phyloP scores from a whole-genome alignment of 2,797 vertebrate species.

The Sternotherus odoratus region DNA sequence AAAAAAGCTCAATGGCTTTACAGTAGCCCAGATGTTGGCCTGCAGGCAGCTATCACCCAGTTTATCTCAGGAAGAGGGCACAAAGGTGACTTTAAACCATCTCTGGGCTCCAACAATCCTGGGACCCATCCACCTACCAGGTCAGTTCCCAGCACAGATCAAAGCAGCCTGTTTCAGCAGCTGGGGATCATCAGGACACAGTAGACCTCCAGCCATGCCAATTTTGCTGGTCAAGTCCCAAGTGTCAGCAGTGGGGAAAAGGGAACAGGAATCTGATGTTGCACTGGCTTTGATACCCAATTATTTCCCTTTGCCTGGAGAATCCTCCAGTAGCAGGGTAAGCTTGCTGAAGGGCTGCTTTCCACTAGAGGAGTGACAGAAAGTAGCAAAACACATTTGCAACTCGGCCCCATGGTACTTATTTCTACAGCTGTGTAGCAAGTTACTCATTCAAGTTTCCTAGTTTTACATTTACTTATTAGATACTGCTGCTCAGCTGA shows the following conservation, averaged over 20 bases:
- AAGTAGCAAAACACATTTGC: not conserved
- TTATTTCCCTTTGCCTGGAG: not conserved
- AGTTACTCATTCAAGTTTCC: not conserved
- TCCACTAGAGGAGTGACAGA: not conserved
- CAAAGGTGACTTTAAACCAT: not conserved
- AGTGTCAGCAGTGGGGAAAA: not conserved
- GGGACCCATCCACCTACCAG: not conserved
- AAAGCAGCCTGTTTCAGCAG: not conserved
- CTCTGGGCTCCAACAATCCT: not conserved
- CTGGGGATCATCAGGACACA: not conserved
- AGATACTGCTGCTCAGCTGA: not conserved
- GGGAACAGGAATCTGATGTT: not conserved
- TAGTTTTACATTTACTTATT: not conserved
- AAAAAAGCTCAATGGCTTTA: not conserved
- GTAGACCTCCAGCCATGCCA: not conserved
- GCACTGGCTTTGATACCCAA: not conserved
- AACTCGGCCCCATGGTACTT: not conserved
- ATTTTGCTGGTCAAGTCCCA: not conserved
- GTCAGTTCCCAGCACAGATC: not conserved
- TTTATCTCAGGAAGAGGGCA: not conserved
- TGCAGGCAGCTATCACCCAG: not conserved
- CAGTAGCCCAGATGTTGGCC: not conserved
- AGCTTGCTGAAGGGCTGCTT: not conserved
- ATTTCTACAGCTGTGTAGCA: not conserved
- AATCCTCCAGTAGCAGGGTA: not conserved